These are phyloP conservation scores for Trichonephila inaurata DNA, from an alignment of 1,140 invertebrate species.

Conservation along the genomic window DNA sequence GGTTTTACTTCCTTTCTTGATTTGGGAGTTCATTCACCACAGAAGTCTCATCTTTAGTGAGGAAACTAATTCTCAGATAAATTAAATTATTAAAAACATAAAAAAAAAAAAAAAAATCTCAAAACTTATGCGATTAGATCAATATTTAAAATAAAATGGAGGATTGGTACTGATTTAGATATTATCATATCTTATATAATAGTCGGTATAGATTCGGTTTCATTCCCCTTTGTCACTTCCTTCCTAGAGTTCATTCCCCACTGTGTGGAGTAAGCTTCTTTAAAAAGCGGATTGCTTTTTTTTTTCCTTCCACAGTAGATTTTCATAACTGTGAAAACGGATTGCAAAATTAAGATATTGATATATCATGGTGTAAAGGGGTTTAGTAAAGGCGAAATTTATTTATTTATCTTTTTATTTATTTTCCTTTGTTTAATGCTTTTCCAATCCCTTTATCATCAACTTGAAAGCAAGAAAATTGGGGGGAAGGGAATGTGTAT, in stretches of 20 bases:
- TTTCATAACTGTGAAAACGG: neutral
- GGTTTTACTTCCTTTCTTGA: slow-evolving; percentile 75
- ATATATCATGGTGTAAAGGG: no score
- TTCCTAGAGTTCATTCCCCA: slow-evolving; percentile 25
- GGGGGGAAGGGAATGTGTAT: no score
- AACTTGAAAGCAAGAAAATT: no score
- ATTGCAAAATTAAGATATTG: no score
- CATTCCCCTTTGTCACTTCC: neutral
- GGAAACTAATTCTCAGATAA: neutral
- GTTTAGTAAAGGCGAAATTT: no score
- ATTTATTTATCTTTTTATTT: no score
- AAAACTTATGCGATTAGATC: neutral
- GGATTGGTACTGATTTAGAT: no score
- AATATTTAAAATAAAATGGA: no score
- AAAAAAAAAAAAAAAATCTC: neutral
- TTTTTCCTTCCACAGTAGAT: neutral
- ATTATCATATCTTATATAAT: no score
- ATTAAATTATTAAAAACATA: neutral
- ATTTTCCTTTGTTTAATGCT: no score
- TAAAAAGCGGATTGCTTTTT: neutral
- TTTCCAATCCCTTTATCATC: no score
- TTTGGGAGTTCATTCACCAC: slow-evolving; percentile 71
- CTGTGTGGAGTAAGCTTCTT: neutral
- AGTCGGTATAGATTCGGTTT: neutral
- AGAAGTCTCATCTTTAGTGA: neutral